phyloP scores from a whole-genome alignment of 1,140 invertebrate genomes.

The Microplitis demolitor region DNA sequence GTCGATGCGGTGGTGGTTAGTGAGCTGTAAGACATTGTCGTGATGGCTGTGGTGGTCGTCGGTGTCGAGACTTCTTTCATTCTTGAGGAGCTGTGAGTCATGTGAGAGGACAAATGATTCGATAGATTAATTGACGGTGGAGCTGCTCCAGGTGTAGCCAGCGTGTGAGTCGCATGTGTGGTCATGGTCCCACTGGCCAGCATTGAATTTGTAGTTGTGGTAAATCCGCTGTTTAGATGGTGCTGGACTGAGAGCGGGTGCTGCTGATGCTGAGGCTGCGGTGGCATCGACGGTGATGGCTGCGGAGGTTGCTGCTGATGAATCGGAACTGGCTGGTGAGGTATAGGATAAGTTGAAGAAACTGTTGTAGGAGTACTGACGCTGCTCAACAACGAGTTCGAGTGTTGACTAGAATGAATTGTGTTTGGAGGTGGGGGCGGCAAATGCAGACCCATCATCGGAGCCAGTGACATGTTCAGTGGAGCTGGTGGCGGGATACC shows the following conservation, averaged over 20 bases:
- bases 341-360: constrained; percentile 37
- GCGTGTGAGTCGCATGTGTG: constrained; percentile 42
- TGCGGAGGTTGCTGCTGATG: constrained; percentile 1
- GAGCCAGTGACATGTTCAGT: constrained; percentile 41
- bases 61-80: constrained; percentile 35
- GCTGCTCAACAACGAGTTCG: constrained; percentile 43
- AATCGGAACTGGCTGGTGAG: constrained; percentile 4
- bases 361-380: constrained; percentile 40
- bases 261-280: constrained; percentile 25
- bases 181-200: constrained; percentile 40
- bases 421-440: constrained; percentile 46
- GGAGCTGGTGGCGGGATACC: constrained; percentile 38
- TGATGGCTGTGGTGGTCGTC: constrained; percentile 7
- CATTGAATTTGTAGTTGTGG: constrained; percentile 37
- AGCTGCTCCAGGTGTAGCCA: constrained; percentile 31
- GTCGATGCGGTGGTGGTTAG: neutral
- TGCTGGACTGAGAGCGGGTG: constrained; percentile 26
- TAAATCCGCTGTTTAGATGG: constrained; percentile 19
- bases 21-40: neutral
- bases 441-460: constrained; percentile 49
- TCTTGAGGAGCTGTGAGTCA: constrained; percentile 31
- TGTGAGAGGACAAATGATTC: constrained; percentile 29
- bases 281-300: too few species aligned
- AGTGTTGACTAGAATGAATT: constrained; percentile 57
- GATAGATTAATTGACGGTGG: constrained; percentile 29